phyloP scores from a whole-genome alignment of 2,797 vertebrate species.

The Lagodon rhomboides region DNA sequence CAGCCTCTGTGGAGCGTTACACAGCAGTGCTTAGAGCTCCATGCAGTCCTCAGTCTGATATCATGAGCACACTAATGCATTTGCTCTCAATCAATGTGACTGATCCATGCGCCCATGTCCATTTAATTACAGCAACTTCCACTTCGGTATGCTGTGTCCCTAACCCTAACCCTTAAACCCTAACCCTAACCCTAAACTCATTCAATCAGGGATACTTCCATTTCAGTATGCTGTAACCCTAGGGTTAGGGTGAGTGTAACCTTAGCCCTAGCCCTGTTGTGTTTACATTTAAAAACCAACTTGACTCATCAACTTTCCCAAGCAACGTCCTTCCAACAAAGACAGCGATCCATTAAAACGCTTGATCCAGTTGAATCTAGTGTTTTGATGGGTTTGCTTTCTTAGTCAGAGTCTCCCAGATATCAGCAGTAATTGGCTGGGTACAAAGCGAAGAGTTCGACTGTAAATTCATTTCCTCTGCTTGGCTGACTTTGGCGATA shows the following conservation, averaged over 20 bases:
- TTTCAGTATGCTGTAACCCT: background rate
- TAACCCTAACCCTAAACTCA: background rate
- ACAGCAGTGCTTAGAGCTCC: conserved; percentile 24
- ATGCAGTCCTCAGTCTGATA: conserved; percentile 15
- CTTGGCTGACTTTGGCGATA: conserved; percentile 25
- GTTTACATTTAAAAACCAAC: background rate
- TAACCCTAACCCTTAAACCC: too few species aligned
- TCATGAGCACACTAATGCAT: conserved; percentile 11
- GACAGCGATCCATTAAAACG: background rate
- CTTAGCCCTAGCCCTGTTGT: background rate
- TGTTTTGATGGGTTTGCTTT: too few species aligned
- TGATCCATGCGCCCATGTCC: background rate
- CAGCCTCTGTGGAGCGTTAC: conserved; percentile 1
- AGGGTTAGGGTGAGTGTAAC: too few species aligned
- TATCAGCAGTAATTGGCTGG: conserved; percentile 30
- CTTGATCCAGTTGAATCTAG: background rate
- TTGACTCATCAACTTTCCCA: background rate
- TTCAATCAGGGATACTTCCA: conserved; percentile 24
- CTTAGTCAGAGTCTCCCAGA: background rate
- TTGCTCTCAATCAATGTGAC: conserved; percentile 17
- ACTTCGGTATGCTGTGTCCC: background rate
- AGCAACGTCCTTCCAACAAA: background rate
- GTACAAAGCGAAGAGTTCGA: background rate
- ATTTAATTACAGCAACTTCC: conserved; percentile 23
- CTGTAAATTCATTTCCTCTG: conserved; percentile 8